These are phyloP conservation scores for Spilogale gracilis DNA, from an alignment of 2,113 vertebrate genomes.

Conservation along the genomic window DNA sequence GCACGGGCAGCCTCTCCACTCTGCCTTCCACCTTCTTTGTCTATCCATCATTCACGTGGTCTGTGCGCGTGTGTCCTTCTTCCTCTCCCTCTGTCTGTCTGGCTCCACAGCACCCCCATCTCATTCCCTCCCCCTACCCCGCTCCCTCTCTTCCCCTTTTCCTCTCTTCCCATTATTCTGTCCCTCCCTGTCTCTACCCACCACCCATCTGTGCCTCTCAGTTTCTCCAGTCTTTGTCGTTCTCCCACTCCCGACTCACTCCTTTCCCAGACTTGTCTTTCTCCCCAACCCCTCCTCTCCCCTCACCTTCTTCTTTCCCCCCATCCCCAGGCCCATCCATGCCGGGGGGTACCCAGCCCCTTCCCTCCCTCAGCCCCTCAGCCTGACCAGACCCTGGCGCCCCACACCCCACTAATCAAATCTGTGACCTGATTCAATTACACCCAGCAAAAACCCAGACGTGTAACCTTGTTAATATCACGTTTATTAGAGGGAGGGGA, in stretches of 20 bases:
- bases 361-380: slow-evolving; percentile 51
- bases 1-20: too few species aligned
- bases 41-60: not conserved
- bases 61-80: not conserved
- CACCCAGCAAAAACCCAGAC: slow-evolving; percentile 85
- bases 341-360: not conserved
- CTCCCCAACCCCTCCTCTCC: not conserved
- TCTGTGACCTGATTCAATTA: slow-evolving; percentile 89
- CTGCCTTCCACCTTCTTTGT: not conserved
- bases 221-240: not conserved
- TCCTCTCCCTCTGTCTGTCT: not conserved
- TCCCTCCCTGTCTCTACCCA: not conserved
- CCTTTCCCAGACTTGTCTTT: not conserved
- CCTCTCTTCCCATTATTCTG: not conserved
- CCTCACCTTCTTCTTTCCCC: not conserved
- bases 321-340: not conserved
- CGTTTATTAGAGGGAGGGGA: slow-evolving; percentile 90
- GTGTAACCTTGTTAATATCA: slow-evolving; percentile 92
- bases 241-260: not conserved
- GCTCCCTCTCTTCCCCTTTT: not conserved
- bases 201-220: not conserved
- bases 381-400: slow-evolving; percentile 76
- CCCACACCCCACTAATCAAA: slow-evolving; percentile 88
- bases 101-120: too few species aligned
- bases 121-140: not conserved